These are phyloP conservation scores for Agelastica alni DNA, from an alignment of 2,888 invertebrate species.

Conservation along the genomic window DNA sequence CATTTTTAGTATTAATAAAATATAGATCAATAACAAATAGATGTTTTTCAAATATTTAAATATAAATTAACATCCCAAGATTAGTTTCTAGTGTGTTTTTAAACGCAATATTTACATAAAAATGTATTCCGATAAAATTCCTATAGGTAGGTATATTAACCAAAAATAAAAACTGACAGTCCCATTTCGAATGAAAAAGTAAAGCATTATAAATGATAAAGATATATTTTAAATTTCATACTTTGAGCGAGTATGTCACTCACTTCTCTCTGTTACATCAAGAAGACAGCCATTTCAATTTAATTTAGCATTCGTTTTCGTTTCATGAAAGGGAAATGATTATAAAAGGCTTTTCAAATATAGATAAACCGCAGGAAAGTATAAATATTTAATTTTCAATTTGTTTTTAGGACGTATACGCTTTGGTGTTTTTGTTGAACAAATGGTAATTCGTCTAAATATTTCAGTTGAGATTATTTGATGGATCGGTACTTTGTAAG, in stretches of 20 bases:
- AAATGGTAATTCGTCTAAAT: slow-evolving; percentile 12
- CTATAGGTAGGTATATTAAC: too few relatives aligned
- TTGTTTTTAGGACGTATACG: slow-evolving; percentile 12
- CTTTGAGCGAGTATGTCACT: slow-evolving; percentile 6
- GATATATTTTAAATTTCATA: slow-evolving; percentile 5
- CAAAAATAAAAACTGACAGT: too few relatives aligned
- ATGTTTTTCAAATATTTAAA: too few relatives aligned
- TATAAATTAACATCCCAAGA: too few relatives aligned
- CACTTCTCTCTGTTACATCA: slow-evolving; percentile 10
- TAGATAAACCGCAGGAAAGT: slow-evolving; percentile 10
- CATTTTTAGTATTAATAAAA: too few relatives aligned
- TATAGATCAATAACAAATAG: too few relatives aligned
- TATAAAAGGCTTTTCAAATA: slow-evolving; percentile 22
- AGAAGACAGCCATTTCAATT: slow-evolving; percentile 11
- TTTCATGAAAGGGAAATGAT: slow-evolving; percentile 21
- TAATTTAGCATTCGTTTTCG: slow-evolving; percentile 16
- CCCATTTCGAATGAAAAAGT: too few relatives aligned
- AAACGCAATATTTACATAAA: too few relatives aligned
- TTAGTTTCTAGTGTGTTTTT: too few relatives aligned
- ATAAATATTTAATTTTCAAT: slow-evolving; percentile 23
- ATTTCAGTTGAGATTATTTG: slow-evolving; percentile 15
- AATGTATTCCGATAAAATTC: too few relatives aligned
- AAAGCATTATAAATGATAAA: slow-evolving; percentile 11
- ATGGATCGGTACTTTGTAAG: slow-evolving; percentile 3
- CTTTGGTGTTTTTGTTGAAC: slow-evolving; percentile 15